Conservation (phyloP, 92 coral and sea anemone species). For the Palythoa caribaeorum region DNA sequence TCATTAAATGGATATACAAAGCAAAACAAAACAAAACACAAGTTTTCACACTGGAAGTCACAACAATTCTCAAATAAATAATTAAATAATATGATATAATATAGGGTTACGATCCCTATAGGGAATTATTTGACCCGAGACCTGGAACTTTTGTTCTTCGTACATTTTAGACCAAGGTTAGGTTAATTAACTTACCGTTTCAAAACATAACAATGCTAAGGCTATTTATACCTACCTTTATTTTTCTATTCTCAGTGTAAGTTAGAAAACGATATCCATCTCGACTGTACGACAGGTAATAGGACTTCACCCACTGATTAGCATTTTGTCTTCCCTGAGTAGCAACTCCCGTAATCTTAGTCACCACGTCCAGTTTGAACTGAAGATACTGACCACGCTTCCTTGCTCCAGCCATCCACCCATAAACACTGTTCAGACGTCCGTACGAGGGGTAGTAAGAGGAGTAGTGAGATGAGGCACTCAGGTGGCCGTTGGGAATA, state of each 20-base stretch:
- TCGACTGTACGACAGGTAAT: conserved; percentile 28
- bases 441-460: conserved; percentile 29
- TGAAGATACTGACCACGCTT: conserved; percentile 10
- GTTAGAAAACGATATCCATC: conserved; percentile 10
- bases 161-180: too few species aligned
- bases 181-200: too few species aligned
- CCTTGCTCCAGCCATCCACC: conserved; percentile 12
- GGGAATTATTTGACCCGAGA: too few species aligned
- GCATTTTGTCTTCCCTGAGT: conserved; percentile 20
- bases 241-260: background rate
- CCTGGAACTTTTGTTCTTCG: too few species aligned
- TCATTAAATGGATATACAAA: too few species aligned
- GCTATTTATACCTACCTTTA: background rate
- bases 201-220: too few species aligned
- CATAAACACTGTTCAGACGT: conserved; percentile 19
- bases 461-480: conserved; percentile 20
- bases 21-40: too few species aligned
- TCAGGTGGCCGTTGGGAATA: conserved; percentile 26
- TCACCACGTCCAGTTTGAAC: background rate
- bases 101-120: too few species aligned
- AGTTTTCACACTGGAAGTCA: too few species aligned
- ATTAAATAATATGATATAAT: too few species aligned
- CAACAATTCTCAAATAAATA: too few species aligned
- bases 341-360: conserved; percentile 29
- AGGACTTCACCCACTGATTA: conserved; percentile 28